Evolutionary conservation across 2,113 vertebrate species (phyloP).

Genomic region (Saccopteryx bilineata): DNA sequence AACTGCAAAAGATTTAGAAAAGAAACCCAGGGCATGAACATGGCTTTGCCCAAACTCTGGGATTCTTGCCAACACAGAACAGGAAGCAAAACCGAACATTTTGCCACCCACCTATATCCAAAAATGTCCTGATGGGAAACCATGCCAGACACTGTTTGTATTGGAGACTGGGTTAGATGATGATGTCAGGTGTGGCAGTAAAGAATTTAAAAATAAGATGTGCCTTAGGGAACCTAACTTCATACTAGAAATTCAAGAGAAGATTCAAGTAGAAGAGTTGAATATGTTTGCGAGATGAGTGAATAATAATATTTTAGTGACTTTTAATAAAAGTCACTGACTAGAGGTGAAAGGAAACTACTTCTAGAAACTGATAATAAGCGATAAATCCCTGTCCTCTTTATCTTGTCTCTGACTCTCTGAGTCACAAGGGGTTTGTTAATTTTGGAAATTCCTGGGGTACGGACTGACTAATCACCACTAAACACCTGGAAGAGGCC

Average conservation of each 20-base stretch:
- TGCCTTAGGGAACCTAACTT: not conserved
- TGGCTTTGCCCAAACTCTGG: conserved; percentile 28
- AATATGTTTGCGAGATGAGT: not conserved
- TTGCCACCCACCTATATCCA: conserved; percentile 64
- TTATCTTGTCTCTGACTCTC: not conserved
- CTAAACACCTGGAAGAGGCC: not conserved
- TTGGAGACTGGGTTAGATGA: not conserved
- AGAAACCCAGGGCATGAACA: conserved; percentile 1
- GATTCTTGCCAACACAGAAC: conserved; percentile 58
- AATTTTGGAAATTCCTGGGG: not conserved
- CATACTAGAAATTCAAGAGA: not conserved
- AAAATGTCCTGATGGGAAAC: conserved; percentile 66
- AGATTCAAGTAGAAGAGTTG: not conserved
- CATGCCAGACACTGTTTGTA: conserved; percentile 15
- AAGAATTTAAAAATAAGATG: conserved; percentile 72
- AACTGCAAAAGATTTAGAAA: not conserved
- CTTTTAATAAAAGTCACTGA: not conserved
- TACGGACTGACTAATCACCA: not conserved
- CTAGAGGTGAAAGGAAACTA: not conserved
- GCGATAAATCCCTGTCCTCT: not conserved
- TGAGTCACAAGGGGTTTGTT: not conserved
- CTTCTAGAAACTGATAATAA: not conserved
- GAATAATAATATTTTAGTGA: not conserved
- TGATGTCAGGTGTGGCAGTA: conserved; percentile 16
- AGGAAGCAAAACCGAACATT: conserved; percentile 77